Evolutionary conservation across 2,888 invertebrate species (phyloP).

Genomic region (Sympetrum striolatum): DNA sequence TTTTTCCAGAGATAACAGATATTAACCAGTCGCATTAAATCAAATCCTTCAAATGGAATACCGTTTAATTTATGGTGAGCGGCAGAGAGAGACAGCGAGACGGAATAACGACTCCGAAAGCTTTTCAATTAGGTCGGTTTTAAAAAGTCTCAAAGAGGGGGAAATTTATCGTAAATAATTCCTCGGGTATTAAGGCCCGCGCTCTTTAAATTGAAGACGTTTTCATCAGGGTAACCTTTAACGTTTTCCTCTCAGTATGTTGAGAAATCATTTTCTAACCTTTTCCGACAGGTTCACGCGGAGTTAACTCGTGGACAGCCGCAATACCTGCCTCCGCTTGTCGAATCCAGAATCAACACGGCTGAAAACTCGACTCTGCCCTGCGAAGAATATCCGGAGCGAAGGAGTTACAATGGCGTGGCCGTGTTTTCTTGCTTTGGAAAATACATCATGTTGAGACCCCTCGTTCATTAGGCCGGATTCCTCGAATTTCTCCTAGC

Average conservation of each 20-base stretch:
- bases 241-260: not conserved
- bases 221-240: not conserved
- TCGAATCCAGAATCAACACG: not conserved
- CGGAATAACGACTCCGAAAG: not conserved
- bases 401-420: too few relatives aligned
- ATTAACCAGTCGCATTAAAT: slow-evolving; percentile 37
- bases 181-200: not conserved
- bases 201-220: not conserved
- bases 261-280: not conserved
- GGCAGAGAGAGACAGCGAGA: not conserved
- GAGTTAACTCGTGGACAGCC: not conserved
- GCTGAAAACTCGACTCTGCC: not conserved
- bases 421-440: too few relatives aligned
- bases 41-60: slow-evolving; percentile 17
- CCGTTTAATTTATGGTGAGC: slow-evolving; percentile 23
- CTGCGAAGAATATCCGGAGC: too few relatives aligned
- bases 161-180: not conserved
- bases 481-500: too few relatives aligned
- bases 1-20: slow-evolving; percentile 30
- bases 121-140: slow-evolving; percentile 20
- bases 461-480: too few relatives aligned
- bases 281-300: not conserved
- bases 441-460: too few relatives aligned
- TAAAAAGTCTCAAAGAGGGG: not conserved
- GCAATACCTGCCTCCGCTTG: not conserved